These are phyloP conservation scores for Dendrolimus kikuchii DNA, from an alignment of 1,140 invertebrate species.

Conservation along the genomic window DNA sequence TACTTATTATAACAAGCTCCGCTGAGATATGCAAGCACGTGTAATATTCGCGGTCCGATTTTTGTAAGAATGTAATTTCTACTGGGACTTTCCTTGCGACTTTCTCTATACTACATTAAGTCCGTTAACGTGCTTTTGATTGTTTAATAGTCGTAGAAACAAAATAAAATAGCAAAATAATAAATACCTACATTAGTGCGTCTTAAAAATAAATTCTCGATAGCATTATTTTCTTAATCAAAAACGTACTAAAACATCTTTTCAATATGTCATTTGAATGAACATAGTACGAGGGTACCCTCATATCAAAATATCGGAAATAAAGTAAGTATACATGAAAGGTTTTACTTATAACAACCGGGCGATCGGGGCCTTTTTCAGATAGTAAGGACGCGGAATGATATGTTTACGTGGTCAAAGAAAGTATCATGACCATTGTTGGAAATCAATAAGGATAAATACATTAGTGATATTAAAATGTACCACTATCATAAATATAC, in stretches of 20 bases:
- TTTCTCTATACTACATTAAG: no score
- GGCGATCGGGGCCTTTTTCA: constrained; percentile 35
- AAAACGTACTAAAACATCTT: constrained; percentile 51
- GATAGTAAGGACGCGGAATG: constrained; percentile 31
- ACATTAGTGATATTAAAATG: constrained; percentile 65
- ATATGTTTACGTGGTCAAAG: constrained; percentile 51
- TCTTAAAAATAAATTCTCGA: constrained; percentile 43
- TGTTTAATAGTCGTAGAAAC: no score
- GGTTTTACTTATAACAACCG: constrained; percentile 55
- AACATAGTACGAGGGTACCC: constrained; percentile 49
- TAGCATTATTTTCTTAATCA: constrained; percentile 48
- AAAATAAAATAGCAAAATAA: no score
- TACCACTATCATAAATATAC: constrained; percentile 19
- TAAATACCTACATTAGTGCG: constrained; percentile 31
- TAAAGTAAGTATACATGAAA: constrained; percentile 61
- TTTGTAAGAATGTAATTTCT: no score
- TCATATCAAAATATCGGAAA: constrained; percentile 57
- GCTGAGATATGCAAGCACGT: no score
- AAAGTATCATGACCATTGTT: constrained; percentile 38
- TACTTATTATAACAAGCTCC: no score
- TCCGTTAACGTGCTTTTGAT: no score
- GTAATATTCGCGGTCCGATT: no score
- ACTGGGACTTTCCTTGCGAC: no score
- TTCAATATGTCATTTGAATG: constrained; percentile 64
- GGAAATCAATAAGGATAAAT: constrained; percentile 54